phyloP scores from a whole-genome alignment of 2,797 vertebrate genomes.

The Scyliorhinus canicula region DNA sequence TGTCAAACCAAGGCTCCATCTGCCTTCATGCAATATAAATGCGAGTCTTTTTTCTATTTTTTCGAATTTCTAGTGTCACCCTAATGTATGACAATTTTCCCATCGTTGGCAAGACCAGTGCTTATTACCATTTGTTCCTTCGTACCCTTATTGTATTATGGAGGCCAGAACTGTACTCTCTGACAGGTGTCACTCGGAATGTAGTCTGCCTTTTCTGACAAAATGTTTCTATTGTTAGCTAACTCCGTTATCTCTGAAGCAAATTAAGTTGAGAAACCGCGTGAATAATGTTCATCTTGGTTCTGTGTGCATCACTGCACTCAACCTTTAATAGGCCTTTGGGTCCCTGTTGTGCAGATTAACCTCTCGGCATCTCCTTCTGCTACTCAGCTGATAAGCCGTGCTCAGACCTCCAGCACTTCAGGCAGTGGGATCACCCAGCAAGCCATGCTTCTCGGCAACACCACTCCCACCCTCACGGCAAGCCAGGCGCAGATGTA shows the following conservation, averaged over 20 bases:
- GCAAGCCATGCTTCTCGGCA: conserved; percentile 84
- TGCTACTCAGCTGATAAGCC: conserved; percentile 77
- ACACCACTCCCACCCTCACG: conserved; percentile 71
- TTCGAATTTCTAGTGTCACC: not conserved
- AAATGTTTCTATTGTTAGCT: not conserved
- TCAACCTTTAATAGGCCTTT: not conserved
- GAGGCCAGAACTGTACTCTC: not conserved
- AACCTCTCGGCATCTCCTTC: conserved; percentile 72
- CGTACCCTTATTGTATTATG: not conserved
- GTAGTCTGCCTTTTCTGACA: not conserved
- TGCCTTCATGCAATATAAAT: not conserved
- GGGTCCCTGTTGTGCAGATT: conserved; percentile 65
- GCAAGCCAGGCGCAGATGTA: conserved; percentile 94
- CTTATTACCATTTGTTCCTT: not conserved
- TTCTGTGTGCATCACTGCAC: not conserved
- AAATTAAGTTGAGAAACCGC: not conserved
- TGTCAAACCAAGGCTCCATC: not conserved
- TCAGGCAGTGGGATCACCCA: conserved; percentile 78
- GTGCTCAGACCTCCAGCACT: conserved; percentile 72
- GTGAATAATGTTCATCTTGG: not conserved
- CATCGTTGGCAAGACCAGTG: not conserved
- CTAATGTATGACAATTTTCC: not conserved
- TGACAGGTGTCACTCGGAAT: not conserved
- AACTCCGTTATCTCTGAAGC: not conserved
- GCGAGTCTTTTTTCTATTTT: not conserved